Base-by-base conservation (phyloP, 2,797 vertebrate species). In the Lophius americanus region DNA sequence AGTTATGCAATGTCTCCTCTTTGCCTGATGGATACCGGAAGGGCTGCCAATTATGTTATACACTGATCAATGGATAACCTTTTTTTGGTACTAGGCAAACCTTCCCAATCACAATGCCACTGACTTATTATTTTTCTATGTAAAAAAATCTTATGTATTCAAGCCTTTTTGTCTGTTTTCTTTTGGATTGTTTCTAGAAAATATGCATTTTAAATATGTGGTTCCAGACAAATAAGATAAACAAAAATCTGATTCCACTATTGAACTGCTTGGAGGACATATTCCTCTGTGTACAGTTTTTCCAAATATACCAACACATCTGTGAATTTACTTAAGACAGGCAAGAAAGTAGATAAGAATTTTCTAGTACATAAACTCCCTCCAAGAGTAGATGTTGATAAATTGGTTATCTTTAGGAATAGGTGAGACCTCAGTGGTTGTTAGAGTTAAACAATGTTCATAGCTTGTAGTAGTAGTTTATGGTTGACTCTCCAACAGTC, bases 51-150 rank as follows among this genome's bases (percentile, higher is more conserved):
- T 79, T 67, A 68, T 72, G 59, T 68, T 61, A 76, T n/a, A 68
- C 70, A 74, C 53, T 77, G 76, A 80, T 78, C 43, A 81, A 49
- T 82, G 49, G 56, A 82, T 68, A 84, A 79, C 68, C 67, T 75
- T 70, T 66, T 70, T 66, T 64, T 66, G 78, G 61, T 75, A 68
- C 60, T 66, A 57, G 75, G 74, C 64, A 78, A 66, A 76, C 12
- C 79, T 87, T 81, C 72, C 82, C 68, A 58, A 80, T 83, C 65
- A 66, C 53, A 76, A 72, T 82, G 79, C 75, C 63, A 67, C 36
- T 75, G 78, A 87, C 81, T 87, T 68, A 81, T 81, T 83, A 78
- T 88, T 85, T 88, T 87, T 91, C 79, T 89, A 83, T 87, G 75
- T 85, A 83, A 60, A 80, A 79, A 33, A 43, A 75, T 82, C 63